A percentile compares a stretch with the other conserved stretches of the same genome.
These are phyloP conservation scores for Aphyosemion australe DNA, from an alignment of 2,113 vertebrate species.

Conservation along the genomic window DNA sequence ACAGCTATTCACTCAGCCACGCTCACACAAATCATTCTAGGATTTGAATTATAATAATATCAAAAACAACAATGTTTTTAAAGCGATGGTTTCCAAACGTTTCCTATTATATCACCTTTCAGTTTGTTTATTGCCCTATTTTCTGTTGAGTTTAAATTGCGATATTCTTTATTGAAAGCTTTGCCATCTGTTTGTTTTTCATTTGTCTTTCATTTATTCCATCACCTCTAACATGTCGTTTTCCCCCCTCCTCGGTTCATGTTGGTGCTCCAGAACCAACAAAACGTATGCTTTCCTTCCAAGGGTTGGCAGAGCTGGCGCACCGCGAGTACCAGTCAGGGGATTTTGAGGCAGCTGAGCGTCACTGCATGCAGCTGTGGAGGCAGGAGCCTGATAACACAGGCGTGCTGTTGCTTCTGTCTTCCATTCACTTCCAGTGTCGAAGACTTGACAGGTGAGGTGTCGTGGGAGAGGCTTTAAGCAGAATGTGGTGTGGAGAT, in stretches of 20 bases:
- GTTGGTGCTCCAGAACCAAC: slow-evolving; percentile 99
- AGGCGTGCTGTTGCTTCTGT: slow-evolving; percentile 94
- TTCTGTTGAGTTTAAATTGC: slow-evolving; percentile 9
- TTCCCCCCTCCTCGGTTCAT: slow-evolving; percentile 86
- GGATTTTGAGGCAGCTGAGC: slow-evolving; percentile 98
- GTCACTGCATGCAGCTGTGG: slow-evolving; percentile 99
- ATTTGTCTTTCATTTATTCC: slow-evolving; percentile 82
- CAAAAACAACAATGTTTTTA: neutral
- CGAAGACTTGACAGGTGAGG: slow-evolving; percentile 97
- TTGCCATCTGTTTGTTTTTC: slow-evolving; percentile 52
- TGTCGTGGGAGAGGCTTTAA: slow-evolving; percentile 15
- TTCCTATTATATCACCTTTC: neutral
- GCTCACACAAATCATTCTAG: too few species aligned
- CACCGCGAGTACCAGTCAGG: slow-evolving; percentile 99
- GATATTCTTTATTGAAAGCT: slow-evolving; percentile 19
- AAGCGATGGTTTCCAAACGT: neutral
- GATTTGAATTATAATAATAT: neutral
- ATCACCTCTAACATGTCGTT: slow-evolving; percentile 95
- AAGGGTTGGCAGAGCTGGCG: slow-evolving; percentile 99
- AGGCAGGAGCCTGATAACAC: slow-evolving; percentile 99
- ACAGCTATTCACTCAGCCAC: too few species aligned
- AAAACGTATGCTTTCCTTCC: slow-evolving; percentile 99
- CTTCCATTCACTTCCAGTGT: slow-evolving; percentile 99
- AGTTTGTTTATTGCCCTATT: slow-evolving; percentile 2
- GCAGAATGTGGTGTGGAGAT: slow-evolving; percentile 23